Percentiles rank a stretch among this genome's conserved stretches.
Conservation (phyloP, 2,888 invertebrate genomes). For the Callyntrura sp. region DNA sequence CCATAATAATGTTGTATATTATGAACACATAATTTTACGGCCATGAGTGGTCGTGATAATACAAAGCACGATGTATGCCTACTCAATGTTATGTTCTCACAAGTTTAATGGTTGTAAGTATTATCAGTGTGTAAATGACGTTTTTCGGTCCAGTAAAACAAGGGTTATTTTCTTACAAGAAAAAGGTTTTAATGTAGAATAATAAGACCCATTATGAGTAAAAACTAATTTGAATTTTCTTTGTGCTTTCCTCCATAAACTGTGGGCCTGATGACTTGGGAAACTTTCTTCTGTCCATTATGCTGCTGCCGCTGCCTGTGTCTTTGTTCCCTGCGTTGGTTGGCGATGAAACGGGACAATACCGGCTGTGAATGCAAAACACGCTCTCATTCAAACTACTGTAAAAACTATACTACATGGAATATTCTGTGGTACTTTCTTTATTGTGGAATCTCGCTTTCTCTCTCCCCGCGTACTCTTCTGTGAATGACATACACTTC, state of each 20-base stretch:
- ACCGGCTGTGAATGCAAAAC: constrained; percentile 45
- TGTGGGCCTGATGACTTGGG: constrained; percentile 66
- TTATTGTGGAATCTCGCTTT: constrained; percentile 48
- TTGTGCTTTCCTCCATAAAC: constrained; percentile 68
- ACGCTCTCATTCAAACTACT: constrained; percentile 23
- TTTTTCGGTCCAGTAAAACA: constrained; percentile 15
- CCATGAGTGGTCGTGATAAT: too few species aligned
- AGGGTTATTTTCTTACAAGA: constrained; percentile 7
- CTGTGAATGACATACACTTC: constrained; percentile 52
- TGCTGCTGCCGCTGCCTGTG: neutral
- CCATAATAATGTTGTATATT: too few species aligned
- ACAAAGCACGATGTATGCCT: too few species aligned
- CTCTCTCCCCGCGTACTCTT: constrained; percentile 19
- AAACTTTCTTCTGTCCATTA: constrained; percentile 43
- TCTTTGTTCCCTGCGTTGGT: constrained; percentile 4
- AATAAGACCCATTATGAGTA: constrained; percentile 18
- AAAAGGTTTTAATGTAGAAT: constrained; percentile 30
- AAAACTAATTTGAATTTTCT: constrained; percentile 75
- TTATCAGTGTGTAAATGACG: neutral
- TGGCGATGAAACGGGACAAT: constrained; percentile 52
- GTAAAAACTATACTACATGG: neutral
- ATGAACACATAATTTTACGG: too few species aligned
- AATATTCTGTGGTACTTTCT: constrained; percentile 28
- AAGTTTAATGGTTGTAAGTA: neutral
- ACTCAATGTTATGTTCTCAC: neutral